Base-by-base conservation (phyloP, 1,140 invertebrate genomes). In the Potamilus streckersoni region DNA sequence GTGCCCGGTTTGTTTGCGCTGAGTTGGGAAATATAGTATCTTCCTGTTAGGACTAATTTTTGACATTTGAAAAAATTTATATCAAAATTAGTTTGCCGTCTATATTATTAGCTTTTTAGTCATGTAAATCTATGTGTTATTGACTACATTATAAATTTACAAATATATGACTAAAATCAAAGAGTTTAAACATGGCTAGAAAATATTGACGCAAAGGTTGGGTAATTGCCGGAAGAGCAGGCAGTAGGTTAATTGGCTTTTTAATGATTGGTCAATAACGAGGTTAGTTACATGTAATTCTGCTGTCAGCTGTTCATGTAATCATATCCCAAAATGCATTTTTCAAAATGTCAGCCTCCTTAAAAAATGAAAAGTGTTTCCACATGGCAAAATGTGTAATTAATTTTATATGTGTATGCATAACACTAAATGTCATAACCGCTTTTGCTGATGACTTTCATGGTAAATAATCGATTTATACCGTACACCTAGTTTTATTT, bases 301-400 rank as follows among this genome's bases (percentile, higher is more conserved):
- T 66, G 55, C 57, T 70, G 59, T 38, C 15, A 38, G 58, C n/a
- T 65, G 23, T 27, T n/a, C 56, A 78, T 70, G 73, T 78, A 78
- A 81, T 49, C 69, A 75, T 71, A 77, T 80, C 79, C 77, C 76
- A 79, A 23, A 71, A 61, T 75, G 63, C 76, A 72, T 11, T 23
- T 31, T 49, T 19, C 59, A 80, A 81, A 20, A 81, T 81, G 80
- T 69, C 77, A 76, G 76, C 80, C 58, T 59, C 76, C 76, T 73
- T 71, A 27, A 17, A 6, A 19, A 1, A 15, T 11, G 6, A 49
- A 17, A 64, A 68, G 56, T 57, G 38, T 16, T 58, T 57, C 15
- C 57, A 60, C 2, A 31, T 78, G 66, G 19, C 74, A 56, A 67
- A 75, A 66, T 73, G 73, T 64, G 16, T 76, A 3, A 17, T 63